These are phyloP conservation scores for Pseudomugil gertrudae DNA, from an alignment of 2,797 vertebrate species.

Conservation along the genomic window DNA sequence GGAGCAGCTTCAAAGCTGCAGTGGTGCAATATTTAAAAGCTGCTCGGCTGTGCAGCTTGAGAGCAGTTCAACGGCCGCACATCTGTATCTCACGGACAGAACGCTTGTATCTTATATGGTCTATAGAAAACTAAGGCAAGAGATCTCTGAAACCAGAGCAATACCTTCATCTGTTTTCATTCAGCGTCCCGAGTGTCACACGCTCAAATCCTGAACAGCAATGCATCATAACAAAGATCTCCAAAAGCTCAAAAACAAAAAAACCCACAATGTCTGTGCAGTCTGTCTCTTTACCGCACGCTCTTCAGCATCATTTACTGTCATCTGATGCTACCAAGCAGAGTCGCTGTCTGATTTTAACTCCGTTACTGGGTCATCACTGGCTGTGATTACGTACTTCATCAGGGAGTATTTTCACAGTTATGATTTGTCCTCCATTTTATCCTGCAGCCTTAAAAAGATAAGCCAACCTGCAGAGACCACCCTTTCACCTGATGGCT, in stretches of 20 bases:
- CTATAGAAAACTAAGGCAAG: conserved; percentile 1
- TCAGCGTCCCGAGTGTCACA: not conserved
- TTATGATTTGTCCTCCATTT: not conserved
- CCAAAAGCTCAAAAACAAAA: not conserved
- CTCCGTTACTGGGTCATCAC: conserved; percentile 21
- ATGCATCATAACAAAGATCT: not conserved
- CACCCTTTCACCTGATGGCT: not conserved
- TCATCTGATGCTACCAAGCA: conserved; percentile 16
- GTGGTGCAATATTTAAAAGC: conserved; percentile 21
- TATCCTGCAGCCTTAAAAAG: not conserved
- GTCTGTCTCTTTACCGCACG: not conserved
- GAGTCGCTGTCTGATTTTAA: conserved; percentile 29
- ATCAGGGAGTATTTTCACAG: conserved; percentile 29
- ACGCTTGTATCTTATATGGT: conserved; percentile 11
- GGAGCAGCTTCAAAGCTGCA: conserved; percentile 11
- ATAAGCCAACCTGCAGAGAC: not conserved
- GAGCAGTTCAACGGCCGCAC: conserved; percentile 20
- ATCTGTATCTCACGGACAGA: conserved; percentile 25
- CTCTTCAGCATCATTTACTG: conserved; percentile 5
- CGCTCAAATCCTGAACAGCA: not conserved
- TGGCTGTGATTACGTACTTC: conserved; percentile 11
- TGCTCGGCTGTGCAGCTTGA: conserved; percentile 5
- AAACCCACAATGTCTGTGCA: no score
- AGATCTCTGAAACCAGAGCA: conserved; percentile 17
- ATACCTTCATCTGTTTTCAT: not conserved